A percentile compares a stretch with the other conserved stretches of the same genome.
These are phyloP conservation scores for Seladonia tumulorum DNA, from an alignment of 2,888 invertebrate genomes.

Conservation along the genomic window DNA sequence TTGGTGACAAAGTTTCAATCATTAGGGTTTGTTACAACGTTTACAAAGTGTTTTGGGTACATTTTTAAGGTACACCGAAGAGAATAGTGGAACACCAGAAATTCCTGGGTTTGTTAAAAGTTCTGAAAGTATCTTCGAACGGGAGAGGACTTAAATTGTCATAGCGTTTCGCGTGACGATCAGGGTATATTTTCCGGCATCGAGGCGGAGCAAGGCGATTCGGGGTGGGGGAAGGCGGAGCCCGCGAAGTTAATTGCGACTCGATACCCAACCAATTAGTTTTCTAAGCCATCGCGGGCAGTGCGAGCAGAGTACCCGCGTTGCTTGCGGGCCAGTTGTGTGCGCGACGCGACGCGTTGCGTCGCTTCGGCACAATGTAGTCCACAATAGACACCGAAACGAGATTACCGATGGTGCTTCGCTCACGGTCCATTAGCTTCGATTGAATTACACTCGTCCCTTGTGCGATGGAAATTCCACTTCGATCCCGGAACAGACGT, in stretches of 20 bases:
- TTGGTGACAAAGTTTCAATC: too few relatives aligned
- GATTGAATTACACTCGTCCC: constrained; percentile 62
- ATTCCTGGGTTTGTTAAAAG: too few relatives aligned
- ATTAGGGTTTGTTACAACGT: too few relatives aligned
- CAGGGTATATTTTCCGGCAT: background rate
- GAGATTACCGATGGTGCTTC: constrained; percentile 60
- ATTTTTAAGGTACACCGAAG: too few relatives aligned
- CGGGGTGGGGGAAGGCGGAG: background rate
- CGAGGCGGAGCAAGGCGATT: background rate
- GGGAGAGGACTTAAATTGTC: too few relatives aligned
- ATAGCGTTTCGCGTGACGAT: background rate
- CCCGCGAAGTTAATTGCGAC: background rate
- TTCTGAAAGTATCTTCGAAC: too few relatives aligned
- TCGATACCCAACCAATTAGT: constrained; percentile 4
- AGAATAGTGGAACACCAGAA: too few relatives aligned
- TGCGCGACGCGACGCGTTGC: background rate
- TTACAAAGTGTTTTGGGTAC: too few relatives aligned
- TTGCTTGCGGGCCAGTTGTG: background rate
- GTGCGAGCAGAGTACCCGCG: background rate
- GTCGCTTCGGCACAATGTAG: background rate
- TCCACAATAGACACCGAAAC: constrained; percentile 58
- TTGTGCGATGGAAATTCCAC: constrained; percentile 43
- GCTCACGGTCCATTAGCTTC: constrained; percentile 54
- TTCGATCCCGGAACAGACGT: constrained; percentile 22
- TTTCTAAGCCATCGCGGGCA: background rate